phyloP scores from a whole-genome alignment of 2,113 vertebrate species.

The Tamias sibiricus region DNA sequence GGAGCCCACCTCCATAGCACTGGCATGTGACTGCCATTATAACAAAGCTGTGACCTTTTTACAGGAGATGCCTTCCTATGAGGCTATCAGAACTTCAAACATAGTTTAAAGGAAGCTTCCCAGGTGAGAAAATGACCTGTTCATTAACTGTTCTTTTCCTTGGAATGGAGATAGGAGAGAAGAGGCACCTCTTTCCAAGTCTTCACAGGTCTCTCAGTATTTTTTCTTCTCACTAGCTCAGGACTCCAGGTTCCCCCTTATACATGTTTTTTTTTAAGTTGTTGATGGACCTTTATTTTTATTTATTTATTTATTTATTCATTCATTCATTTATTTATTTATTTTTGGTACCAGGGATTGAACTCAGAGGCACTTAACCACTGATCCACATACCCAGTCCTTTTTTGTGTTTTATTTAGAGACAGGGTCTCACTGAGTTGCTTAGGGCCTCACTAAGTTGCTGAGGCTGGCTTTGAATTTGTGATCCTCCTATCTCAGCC shows the following conservation, averaged over 20 bases:
- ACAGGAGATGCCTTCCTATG: neutral
- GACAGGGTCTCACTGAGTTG: too few species aligned
- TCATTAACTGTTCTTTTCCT: neutral
- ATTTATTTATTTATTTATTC: too few species aligned
- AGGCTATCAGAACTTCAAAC: neutral
- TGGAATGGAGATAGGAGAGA: neutral
- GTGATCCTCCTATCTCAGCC: too few species aligned
- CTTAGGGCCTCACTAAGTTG: too few species aligned
- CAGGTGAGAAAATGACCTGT: neutral
- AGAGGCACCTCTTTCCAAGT: neutral
- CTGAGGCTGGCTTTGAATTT: too few species aligned
- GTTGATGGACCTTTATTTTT: too few species aligned
- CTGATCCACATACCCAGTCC: too few species aligned
- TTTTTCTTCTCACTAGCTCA: neutral
- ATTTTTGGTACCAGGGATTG: too few species aligned
- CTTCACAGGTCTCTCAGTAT: neutral
- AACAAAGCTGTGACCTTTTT: conserved; percentile 22
- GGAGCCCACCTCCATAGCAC: neutral
- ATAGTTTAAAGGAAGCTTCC: neutral
- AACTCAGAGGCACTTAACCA: too few species aligned
- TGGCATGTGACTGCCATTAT: neutral
- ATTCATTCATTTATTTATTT: too few species aligned
- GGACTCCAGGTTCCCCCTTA: neutral
- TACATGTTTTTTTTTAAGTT: neutral
- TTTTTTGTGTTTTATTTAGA: too few species aligned